Evolutionary conservation across 2,888 invertebrate species (phyloP).

Genomic region (Epirrita christyi): DNA sequence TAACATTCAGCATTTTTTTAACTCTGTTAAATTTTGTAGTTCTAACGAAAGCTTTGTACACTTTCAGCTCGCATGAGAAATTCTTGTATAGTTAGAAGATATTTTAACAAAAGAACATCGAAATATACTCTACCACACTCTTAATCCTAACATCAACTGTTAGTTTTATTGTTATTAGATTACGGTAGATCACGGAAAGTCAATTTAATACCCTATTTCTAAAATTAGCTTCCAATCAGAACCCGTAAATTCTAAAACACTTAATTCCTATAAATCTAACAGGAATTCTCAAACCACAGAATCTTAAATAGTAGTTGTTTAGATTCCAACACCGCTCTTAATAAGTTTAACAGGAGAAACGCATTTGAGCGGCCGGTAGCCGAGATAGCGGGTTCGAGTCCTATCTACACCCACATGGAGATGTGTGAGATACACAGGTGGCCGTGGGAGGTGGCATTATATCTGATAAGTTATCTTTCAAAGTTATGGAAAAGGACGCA

Average conservation of each 20-base stretch:
- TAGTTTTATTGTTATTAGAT: slow-evolving; percentile 23
- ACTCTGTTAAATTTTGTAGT: too few species aligned
- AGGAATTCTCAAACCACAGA: slow-evolving; percentile 27
- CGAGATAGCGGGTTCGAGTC: slow-evolving; percentile 60
- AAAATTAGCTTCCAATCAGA: slow-evolving; percentile 37
- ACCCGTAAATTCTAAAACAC: slow-evolving; percentile 36
- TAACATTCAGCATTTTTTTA: too few species aligned
- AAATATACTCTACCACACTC: slow-evolving; percentile 11
- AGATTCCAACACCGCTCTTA: slow-evolving; percentile 55
- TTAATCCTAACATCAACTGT: slow-evolving; percentile 8
- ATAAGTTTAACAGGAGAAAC: slow-evolving; percentile 78
- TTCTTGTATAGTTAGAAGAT: too few species aligned
- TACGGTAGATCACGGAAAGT: slow-evolving; percentile 30
- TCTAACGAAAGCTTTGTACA: too few species aligned
- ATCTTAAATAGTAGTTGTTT: slow-evolving; percentile 29
- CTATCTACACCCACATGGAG: slow-evolving; percentile 65
- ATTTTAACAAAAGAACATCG: slow-evolving; percentile 18
- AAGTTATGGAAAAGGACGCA: slow-evolving; percentile 38
- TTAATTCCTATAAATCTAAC: slow-evolving; percentile 39
- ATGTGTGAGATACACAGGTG: slow-evolving; percentile 69
- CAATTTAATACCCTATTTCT: slow-evolving; percentile 32
- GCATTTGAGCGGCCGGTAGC: slow-evolving; percentile 74
- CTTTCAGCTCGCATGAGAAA: too few species aligned
- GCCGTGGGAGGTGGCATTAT: slow-evolving; percentile 48
- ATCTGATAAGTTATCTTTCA: slow-evolving; percentile 36